A percentile compares a stretch with the other conserved stretches of the same genome.
Evolutionary conservation across 1,140 invertebrate species (phyloP).

Genomic region (Leptonema lineaticorne): DNA sequence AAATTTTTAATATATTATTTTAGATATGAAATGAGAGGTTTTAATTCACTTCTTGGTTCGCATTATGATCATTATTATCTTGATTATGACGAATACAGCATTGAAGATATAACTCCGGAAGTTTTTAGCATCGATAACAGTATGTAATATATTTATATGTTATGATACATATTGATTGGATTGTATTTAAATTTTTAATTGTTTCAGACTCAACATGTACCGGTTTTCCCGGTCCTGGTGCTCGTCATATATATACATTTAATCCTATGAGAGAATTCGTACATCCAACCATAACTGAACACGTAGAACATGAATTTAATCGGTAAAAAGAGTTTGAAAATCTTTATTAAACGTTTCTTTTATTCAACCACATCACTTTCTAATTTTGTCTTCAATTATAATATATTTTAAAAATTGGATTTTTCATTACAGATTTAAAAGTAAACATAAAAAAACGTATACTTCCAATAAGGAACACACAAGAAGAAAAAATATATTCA

Average conservation of each 20-base stretch:
- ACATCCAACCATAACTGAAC: slow-evolving; percentile 65
- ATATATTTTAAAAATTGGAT: background rate
- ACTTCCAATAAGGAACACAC: slow-evolving; percentile 64
- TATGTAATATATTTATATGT: slow-evolving; percentile 41
- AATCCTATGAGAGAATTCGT: slow-evolving; percentile 95
- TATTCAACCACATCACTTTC: background rate
- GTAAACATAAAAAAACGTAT: slow-evolving; percentile 74
- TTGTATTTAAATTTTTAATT: background rate
- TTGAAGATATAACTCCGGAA: slow-evolving; percentile 65
- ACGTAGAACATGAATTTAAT: slow-evolving; percentile 75
- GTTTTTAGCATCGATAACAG: slow-evolving; percentile 69
- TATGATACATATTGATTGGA: background rate
- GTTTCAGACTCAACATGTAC: slow-evolving; percentile 70
- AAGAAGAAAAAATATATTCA: slow-evolving; percentile 76
- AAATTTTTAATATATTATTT: slow-evolving; percentile 29
- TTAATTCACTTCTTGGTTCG: slow-evolving; percentile 86
- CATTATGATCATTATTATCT: slow-evolving; percentile 96
- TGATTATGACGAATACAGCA: slow-evolving; percentile 74
- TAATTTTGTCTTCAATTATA: background rate
- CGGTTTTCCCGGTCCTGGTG: slow-evolving; percentile 86
- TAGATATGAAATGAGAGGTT: slow-evolving; percentile 91
- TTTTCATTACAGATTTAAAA: slow-evolving; percentile 63
- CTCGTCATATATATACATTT: slow-evolving; percentile 73
- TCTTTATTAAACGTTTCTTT: no score
- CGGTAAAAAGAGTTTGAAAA: no score